phyloP scores from a whole-genome alignment of 1,140 invertebrate species.

The Pogonomyrmex barbatus region DNA sequence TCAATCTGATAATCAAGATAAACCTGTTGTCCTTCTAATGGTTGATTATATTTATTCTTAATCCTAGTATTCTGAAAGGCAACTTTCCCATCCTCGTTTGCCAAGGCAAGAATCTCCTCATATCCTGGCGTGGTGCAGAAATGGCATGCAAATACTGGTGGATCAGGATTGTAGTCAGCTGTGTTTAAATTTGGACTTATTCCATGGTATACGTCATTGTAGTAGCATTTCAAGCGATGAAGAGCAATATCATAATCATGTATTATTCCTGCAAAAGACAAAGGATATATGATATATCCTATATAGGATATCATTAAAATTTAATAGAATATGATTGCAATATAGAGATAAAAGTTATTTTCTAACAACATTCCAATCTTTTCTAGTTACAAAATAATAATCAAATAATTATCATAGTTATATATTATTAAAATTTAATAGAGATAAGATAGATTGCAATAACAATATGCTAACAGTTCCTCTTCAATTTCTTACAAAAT shows the following conservation, averaged over 20 bases:
- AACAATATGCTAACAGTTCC: too few relatives aligned
- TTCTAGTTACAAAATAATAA: background rate
- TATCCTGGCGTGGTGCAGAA: slow-evolving; percentile 86
- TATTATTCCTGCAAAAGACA: slow-evolving; percentile 74
- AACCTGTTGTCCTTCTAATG: slow-evolving; percentile 76
- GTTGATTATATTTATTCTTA: slow-evolving; percentile 63
- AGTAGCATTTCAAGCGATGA: slow-evolving; percentile 80
- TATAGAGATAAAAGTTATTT: background rate
- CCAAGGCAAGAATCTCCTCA: slow-evolving; percentile 91
- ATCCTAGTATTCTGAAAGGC: slow-evolving; percentile 87
- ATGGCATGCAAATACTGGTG: slow-evolving; percentile 84
- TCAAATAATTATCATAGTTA: too few relatives aligned
- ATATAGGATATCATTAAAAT: background rate
- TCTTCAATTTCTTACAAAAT: too few relatives aligned
- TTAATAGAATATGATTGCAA: background rate
- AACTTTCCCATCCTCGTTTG: slow-evolving; percentile 94
- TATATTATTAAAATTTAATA: too few relatives aligned
- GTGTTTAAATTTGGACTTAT: slow-evolving; percentile 79
- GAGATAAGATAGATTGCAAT: too few relatives aligned
- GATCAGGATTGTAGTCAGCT: slow-evolving; percentile 75
- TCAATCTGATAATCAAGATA: background rate
- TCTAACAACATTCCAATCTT: background rate
- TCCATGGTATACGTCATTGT: slow-evolving; percentile 80
- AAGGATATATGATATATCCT: background rate
- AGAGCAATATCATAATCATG: slow-evolving; percentile 81